phyloP scores from a whole-genome alignment of 2,888 invertebrate species.

The Pseudanteris insignis region DNA sequence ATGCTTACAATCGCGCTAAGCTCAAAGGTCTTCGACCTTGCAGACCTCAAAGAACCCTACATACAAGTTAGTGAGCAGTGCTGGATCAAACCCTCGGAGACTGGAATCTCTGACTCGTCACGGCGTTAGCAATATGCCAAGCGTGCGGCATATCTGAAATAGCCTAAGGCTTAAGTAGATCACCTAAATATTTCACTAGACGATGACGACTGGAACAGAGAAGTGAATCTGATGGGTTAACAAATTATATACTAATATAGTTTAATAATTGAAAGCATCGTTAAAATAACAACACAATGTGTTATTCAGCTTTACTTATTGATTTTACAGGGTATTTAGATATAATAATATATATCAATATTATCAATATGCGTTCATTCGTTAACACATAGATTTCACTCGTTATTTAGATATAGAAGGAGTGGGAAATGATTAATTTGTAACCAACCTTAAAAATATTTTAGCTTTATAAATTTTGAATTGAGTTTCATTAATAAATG shows the following conservation, averaged over 20 bases:
- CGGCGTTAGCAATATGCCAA: slow-evolving; percentile 35
- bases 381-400: no score
- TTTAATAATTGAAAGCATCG: no score
- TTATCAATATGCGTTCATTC: no score
- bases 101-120: slow-evolving; percentile 43
- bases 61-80: slow-evolving; percentile 37
- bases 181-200: slow-evolving; percentile 44
- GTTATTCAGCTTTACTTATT: no score
- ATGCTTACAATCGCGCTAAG: slow-evolving; percentile 11
- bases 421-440: no score
- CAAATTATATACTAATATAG: slow-evolving; percentile 38
- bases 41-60: slow-evolving; percentile 38
- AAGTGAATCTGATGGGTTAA: slow-evolving; percentile 36
- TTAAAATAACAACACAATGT: no score
- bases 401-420: no score
- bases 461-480: no score
- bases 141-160: slow-evolving; percentile 40
- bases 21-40: slow-evolving; percentile 42
- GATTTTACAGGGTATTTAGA: no score
- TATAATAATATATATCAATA: no score
- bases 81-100: slow-evolving; percentile 45
- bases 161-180: slow-evolving; percentile 42
- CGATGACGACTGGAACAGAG: slow-evolving; percentile 37
- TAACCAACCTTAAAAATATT: no score
- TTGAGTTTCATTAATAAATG: no score